Conservation (phyloP, 2,888 invertebrate genomes). For the Nemoura dubitans region DNA sequence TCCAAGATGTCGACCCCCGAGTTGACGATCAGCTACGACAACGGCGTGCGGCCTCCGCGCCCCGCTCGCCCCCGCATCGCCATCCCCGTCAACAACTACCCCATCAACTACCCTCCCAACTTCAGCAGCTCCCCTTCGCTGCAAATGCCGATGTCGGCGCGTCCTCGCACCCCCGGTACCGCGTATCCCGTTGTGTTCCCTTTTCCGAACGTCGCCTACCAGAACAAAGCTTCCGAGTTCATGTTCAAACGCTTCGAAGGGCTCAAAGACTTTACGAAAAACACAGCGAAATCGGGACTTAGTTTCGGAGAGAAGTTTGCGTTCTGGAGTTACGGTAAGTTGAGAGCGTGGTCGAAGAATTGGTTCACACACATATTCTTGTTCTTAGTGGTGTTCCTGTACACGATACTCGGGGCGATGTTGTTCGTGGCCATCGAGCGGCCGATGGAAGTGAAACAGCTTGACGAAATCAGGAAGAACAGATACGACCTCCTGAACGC, state of each 20-base stretch:
- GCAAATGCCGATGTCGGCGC: constrained; percentile 55
- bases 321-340: constrained; percentile 72
- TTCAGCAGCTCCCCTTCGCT: constrained; percentile 1
- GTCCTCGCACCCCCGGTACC: constrained; percentile 59
- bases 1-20: constrained; percentile 48
- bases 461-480: constrained; percentile 43
- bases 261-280: constrained; percentile 78
- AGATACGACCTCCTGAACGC: constrained; percentile 55
- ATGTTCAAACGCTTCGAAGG: constrained; percentile 82
- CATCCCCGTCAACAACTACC: constrained; percentile 42
- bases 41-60: constrained; percentile 21
- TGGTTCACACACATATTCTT: constrained; percentile 93
- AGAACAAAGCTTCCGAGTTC: constrained; percentile 77
- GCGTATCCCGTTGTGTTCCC: constrained; percentile 47
- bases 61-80: constrained; percentile 46
- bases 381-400: constrained; percentile 77
- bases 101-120: constrained; percentile 50
- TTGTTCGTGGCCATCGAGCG: constrained; percentile 84
- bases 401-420: constrained; percentile 83
- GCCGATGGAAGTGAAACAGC: constrained; percentile 58
- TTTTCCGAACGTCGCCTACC: constrained; percentile 61
- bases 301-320: constrained; percentile 86
- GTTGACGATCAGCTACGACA: constrained; percentile 33
- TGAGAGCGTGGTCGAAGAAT: constrained; percentile 77
- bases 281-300: constrained; percentile 77